Evolutionary conservation across 2,888 invertebrate genomes (phyloP).

Genomic region (Idaea straminata): DNA sequence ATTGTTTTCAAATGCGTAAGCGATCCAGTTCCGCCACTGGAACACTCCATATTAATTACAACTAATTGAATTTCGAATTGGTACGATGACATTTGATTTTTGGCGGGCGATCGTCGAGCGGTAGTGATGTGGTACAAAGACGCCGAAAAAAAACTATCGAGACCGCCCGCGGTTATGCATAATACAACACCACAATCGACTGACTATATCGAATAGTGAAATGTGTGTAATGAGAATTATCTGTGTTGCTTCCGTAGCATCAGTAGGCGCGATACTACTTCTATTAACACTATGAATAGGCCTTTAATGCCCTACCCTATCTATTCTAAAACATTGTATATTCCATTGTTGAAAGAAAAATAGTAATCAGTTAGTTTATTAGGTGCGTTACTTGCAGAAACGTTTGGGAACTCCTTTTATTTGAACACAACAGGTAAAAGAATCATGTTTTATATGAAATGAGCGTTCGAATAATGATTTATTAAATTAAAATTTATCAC

Average conservation of each 20-base stretch:
- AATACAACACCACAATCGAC: conserved; percentile 69
- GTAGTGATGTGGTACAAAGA: conserved; percentile 76
- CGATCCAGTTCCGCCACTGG: conserved; percentile 69
- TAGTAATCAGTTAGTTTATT: conserved; percentile 75
- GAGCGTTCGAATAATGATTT: conserved; percentile 33
- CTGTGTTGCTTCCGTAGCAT: conserved; percentile 75
- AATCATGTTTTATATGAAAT: conserved; percentile 29
- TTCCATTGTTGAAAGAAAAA: conserved; percentile 65
- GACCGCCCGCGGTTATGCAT: conserved; percentile 72
- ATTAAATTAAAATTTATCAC: conserved; percentile 53
- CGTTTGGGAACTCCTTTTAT: conserved; percentile 45
- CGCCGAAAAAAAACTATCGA: conserved; percentile 56
- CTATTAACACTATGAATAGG: conserved; percentile 68
- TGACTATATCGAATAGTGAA: conserved; percentile 71
- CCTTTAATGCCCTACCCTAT: conserved; percentile 60
- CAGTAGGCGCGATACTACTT: conserved; percentile 65
- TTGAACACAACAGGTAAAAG: conserved; percentile 34
- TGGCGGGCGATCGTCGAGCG: conserved; percentile 66
- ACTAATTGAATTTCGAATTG: conserved; percentile 84
- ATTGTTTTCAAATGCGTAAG: conserved; percentile 75
- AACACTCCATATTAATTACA: conserved; percentile 80
- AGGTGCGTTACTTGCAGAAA: conserved; percentile 72
- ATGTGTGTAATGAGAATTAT: conserved; percentile 80
- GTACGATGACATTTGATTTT: conserved; percentile 83
- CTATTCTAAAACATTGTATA: conserved; percentile 65